Evolutionary conservation across 2,797 vertebrate species (phyloP).

Genomic region (Micromesistius poutassou): DNA sequence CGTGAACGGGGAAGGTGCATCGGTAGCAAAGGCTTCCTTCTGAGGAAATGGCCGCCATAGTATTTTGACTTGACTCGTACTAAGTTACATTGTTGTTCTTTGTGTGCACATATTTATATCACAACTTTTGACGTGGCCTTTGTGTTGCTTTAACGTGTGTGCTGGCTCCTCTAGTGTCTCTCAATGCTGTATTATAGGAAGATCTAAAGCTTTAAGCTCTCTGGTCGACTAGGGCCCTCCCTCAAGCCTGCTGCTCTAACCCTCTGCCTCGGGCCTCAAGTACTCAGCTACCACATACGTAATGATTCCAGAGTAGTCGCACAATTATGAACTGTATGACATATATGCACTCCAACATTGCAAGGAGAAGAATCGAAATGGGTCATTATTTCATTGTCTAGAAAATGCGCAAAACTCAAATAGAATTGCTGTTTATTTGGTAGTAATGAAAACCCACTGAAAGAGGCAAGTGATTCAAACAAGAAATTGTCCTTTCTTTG

Average conservation of each 20-base stretch:
- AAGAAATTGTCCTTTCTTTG: neutral
- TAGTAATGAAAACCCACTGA: neutral
- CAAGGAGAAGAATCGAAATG: neutral
- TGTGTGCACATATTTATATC: constrained; percentile 65
- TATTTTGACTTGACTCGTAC: constrained; percentile 47
- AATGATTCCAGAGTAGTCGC: neutral
- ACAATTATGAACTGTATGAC: neutral
- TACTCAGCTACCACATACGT: neutral
- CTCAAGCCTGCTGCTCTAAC: neutral
- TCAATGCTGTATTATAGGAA: constrained; percentile 57
- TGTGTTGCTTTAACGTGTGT: constrained; percentile 59
- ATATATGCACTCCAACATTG: neutral
- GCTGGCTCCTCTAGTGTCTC: constrained; percentile 29
- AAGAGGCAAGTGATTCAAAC: neutral
- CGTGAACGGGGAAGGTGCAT: neutral
- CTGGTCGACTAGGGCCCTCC: constrained; percentile 22
- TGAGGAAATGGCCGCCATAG: constrained; percentile 33
- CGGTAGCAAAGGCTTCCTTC: neutral
- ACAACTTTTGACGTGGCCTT: constrained; percentile 63
- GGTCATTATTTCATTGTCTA: neutral
- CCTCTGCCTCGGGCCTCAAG: neutral
- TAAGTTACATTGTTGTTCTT: constrained; percentile 32
- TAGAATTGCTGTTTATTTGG: neutral
- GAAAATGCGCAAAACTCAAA: neutral
- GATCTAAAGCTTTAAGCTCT: constrained; percentile 10